These are phyloP conservation scores for Himalopsyche anomala DNA, from an alignment of 2,888 invertebrate species.

Conservation along the genomic window DNA sequence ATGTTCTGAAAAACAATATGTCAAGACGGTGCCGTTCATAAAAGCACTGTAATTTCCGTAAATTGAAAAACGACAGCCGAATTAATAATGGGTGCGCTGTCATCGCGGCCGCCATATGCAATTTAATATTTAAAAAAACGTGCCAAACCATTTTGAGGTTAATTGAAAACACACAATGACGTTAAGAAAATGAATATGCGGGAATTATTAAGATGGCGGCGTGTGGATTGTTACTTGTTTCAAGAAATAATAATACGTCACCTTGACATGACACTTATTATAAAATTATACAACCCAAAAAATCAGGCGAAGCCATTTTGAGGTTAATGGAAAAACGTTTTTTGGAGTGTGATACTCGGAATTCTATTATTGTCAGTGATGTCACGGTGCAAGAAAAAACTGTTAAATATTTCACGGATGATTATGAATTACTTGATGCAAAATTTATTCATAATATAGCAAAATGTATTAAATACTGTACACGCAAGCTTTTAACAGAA, in stretches of 20 bases:
- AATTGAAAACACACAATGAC: constrained; percentile 17
- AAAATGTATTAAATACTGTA: too few relatives aligned
- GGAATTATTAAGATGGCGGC: constrained; percentile 6
- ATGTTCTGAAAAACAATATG: constrained; percentile 13
- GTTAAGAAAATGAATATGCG: constrained; percentile 1
- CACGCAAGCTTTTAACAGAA: too few relatives aligned
- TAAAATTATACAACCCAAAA: constrained; percentile 6
- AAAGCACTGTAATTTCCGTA: constrained; percentile 29
- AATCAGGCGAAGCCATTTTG: constrained; percentile 2
- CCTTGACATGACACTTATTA: constrained; percentile 18
- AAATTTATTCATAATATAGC: too few relatives aligned
- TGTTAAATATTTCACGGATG: too few relatives aligned
- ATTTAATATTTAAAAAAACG: constrained; percentile 19
- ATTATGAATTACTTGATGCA: too few relatives aligned
- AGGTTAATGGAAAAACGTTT: constrained; percentile 21
- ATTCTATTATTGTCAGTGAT: too few relatives aligned
- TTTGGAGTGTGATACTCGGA: background rate
- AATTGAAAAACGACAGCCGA: constrained; percentile 29
- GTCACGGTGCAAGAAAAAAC: too few relatives aligned
- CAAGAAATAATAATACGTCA: background rate
- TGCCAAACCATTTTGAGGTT: background rate
- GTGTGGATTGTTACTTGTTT: background rate
- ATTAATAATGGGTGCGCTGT: constrained; percentile 25
- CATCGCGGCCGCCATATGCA: constrained; percentile 20
- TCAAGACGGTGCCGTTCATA: constrained; percentile 11